These are phyloP conservation scores for Thymelicus sylvestris DNA, from an alignment of 2,888 invertebrate species.

Conservation along the genomic window DNA sequence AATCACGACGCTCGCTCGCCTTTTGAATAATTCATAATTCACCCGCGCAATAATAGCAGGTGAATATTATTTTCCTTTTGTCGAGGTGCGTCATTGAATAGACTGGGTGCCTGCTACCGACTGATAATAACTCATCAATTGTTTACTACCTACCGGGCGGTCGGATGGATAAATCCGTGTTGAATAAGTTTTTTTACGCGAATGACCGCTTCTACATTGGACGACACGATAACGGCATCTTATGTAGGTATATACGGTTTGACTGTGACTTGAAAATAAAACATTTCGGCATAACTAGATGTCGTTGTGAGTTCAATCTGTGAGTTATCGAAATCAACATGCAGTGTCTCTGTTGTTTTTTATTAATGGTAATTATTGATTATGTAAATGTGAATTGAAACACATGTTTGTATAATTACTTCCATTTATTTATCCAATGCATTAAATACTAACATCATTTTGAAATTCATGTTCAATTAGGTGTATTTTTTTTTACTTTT, in stretches of 20 bases:
- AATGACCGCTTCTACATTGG: too few relatives aligned
- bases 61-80: slow-evolving; percentile 74
- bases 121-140: slow-evolving; percentile 81
- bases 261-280: too few relatives aligned
- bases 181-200: slow-evolving; percentile 7
- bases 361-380: neutral
- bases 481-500: slow-evolving; percentile 45
- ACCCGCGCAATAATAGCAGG: slow-evolving; percentile 70
- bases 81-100: slow-evolving; percentile 53
- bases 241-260: too few relatives aligned
- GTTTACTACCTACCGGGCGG: slow-evolving; percentile 65
- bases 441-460: slow-evolving; percentile 62
- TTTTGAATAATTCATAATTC: slow-evolving; percentile 75
- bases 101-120: slow-evolving; percentile 63
- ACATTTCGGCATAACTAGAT: too few relatives aligned
- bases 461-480: slow-evolving; percentile 62
- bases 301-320: too few relatives aligned
- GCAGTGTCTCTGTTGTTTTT: too few relatives aligned
- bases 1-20: slow-evolving; percentile 57
- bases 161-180: slow-evolving; percentile 40
- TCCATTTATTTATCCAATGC: slow-evolving; percentile 51
- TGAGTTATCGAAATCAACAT: too few relatives aligned
- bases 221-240: too few relatives aligned
- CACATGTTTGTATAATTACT: slow-evolving; percentile 26
- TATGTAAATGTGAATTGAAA: neutral